Conservation (phyloP, 2,113 vertebrate genomes). For the Glaucomys volans region DNA sequence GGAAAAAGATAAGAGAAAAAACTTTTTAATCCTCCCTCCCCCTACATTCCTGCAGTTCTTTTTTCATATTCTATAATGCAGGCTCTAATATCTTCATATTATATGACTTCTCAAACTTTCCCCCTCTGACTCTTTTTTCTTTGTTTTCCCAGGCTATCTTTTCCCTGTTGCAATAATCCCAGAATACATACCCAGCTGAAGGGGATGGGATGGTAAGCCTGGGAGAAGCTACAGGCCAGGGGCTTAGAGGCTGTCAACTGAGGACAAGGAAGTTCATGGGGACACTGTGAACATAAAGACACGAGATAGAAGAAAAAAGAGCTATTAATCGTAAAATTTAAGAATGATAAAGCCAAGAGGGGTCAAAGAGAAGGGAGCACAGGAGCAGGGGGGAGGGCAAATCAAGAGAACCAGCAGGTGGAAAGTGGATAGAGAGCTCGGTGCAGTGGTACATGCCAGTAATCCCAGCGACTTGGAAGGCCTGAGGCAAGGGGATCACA, state of each 20-base stretch:
- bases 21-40: background rate
- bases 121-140: background rate
- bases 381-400: background rate
- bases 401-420: background rate
- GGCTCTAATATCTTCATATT: background rate
- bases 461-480: no score
- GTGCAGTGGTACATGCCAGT: no score
- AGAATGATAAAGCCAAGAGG: no score
- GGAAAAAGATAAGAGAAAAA: background rate
- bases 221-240: constrained; percentile 92
- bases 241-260: constrained; percentile 82
- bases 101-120: background rate
- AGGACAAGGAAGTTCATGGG: constrained; percentile 91
- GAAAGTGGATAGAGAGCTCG: background rate
- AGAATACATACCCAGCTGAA: constrained; percentile 87
- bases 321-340: background rate
- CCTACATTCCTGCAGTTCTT: background rate
- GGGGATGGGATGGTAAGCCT: constrained; percentile 88
- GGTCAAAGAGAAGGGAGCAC: background rate
- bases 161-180: background rate
- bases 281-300: constrained; percentile 82
- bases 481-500: no score
- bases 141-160: background rate
- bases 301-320: background rate
- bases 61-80: background rate